phyloP scores from a whole-genome alignment of 2,888 invertebrate species.

The Xanthostigma xanthostigma region DNA sequence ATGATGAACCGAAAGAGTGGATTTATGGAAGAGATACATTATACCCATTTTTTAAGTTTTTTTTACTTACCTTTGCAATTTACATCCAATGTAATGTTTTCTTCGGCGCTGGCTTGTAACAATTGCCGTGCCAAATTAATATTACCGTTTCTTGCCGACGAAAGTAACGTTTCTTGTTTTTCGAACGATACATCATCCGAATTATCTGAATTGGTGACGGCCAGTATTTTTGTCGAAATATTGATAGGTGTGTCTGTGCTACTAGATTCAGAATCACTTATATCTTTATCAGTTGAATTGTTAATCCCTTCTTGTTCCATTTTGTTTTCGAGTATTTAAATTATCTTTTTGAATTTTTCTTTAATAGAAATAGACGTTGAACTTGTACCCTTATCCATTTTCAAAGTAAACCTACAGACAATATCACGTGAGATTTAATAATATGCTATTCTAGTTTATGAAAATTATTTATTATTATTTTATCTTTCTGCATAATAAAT shows the following conservation, averaged over 20 bases:
- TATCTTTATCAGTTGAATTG: conserved; percentile 4
- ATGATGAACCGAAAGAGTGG: conserved; percentile 2
- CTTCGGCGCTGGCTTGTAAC: conserved; percentile 32
- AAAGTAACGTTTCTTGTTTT: conserved; percentile 41
- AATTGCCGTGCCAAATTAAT: conserved; percentile 36
- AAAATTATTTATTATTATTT: no score
- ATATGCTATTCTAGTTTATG: no score
- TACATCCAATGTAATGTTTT: conserved; percentile 39
- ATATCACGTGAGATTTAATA: no score
- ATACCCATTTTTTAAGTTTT: neutral
- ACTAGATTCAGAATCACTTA: neutral
- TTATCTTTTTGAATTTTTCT: no score
- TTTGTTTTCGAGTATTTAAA: no score
- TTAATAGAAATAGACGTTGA: neutral
- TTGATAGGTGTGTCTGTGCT: no score
- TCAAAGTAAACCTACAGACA: no score
- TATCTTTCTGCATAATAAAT: no score
- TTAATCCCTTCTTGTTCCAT: conserved; percentile 7
- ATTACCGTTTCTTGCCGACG: conserved; percentile 47
- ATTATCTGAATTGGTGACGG: neutral
- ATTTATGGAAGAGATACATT: neutral
- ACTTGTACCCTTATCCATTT: neutral
- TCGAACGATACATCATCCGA: conserved; percentile 18
- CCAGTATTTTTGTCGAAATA: no score
- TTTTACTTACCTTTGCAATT: conserved; percentile 43